Base-by-base conservation (phyloP, 2,888 invertebrate species). In the Biston betularia region DNA sequence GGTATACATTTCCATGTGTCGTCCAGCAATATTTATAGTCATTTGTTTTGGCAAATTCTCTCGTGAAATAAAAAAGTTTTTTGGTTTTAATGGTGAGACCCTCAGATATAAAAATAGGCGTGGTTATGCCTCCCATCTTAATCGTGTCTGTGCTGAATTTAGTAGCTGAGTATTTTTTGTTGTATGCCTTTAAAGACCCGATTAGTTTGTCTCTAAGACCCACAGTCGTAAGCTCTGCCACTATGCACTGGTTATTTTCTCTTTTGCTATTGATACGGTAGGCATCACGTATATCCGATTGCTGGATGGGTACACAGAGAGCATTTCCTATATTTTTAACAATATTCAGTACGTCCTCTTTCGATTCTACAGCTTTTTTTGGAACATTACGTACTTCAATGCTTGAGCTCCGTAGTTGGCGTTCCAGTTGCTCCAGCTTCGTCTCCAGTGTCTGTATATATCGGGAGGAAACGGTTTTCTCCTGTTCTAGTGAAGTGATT, bases 181-280 rank as follows among this genome's bases (percentile, higher is more conserved):
- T 53, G 7, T 60, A 53, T 3, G 44, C 12, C 45, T 60, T 60
- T 1, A 53, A 35, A 9, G 52, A 34, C 14, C 33, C 45, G 15
- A 60, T 6, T 10, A 60, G 11, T 15, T 44, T 42, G 11, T 60
- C 52, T 45, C 35, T 44, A 0, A 45, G 44, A 3, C 7, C 9
- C 10, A 60, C 60, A 7, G 44, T 60, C 1, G 35, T 15, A 6
- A 60, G 14, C 11, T 60, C 60, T 9, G 53, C 60, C 6, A 60
- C 15, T 6, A 60, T 60, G 0, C 53, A 35, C 14, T 60, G 50
- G 14, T 59, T 50, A 6, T 14, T 15, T 15, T 60, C 53, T 14
- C n/a, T 45, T 44, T 53, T 53, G 4, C 34, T 60, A 35, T 60
- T 60, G 34, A 60, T 45, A 4, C 60, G 60, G 44, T 60, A 60